These are phyloP conservation scores for Turdus rufiventris DNA, from an alignment of 2,113 vertebrate genomes.

Conservation along the genomic window DNA sequence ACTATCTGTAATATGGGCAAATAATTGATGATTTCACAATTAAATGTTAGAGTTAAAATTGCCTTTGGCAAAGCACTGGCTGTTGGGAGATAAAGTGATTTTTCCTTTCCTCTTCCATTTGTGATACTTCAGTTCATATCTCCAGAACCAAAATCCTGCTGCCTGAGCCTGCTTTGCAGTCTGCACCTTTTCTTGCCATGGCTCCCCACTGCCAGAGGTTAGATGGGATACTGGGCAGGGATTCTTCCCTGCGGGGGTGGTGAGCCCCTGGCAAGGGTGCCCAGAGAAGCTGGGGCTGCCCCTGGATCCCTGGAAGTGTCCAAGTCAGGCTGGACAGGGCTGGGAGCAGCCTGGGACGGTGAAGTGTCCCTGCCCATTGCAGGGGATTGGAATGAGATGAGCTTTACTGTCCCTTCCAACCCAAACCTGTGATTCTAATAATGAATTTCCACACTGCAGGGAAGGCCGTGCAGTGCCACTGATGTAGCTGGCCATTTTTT, in stretches of 20 bases:
- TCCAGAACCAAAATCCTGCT: background rate
- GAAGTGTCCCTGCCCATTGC: background rate
- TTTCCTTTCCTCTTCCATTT: background rate
- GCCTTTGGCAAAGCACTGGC: background rate
- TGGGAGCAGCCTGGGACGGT: fast-evolving
- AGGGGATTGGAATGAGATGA: background rate
- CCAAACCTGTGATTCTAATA: background rate
- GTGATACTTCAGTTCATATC: background rate
- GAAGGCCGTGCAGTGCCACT: background rate
- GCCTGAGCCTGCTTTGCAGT: background rate
- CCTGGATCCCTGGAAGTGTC: background rate
- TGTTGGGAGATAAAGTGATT: background rate
- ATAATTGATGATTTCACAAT: background rate
- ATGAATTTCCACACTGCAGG: background rate
- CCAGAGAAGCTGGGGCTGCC: background rate
- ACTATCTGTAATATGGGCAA: background rate
- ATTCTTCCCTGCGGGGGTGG: background rate
- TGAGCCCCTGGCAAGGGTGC: background rate
- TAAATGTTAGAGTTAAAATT: background rate
- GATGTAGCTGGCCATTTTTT: background rate
- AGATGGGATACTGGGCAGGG: background rate
- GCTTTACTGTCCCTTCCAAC: background rate
- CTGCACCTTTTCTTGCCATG: background rate
- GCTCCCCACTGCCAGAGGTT: background rate
- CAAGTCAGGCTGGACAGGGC: fast-evolving